Evolutionary conservation across 2,113 vertebrate genomes (phyloP).

Genomic region (Cryptomyrus ogoouensis): DNA sequence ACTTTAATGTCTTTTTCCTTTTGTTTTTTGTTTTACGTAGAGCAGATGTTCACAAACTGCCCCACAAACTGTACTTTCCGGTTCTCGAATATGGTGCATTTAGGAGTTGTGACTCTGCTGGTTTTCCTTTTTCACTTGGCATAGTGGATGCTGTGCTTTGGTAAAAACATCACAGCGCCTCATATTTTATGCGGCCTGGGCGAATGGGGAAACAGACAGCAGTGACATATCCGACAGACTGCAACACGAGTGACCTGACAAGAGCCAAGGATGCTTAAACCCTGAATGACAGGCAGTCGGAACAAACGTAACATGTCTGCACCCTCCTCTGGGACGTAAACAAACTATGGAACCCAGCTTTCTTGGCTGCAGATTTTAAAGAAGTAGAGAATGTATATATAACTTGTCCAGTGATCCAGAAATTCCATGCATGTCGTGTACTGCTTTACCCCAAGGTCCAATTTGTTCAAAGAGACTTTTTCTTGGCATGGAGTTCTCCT

Average conservation of each 20-base stretch:
- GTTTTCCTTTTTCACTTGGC: constrained; percentile 28
- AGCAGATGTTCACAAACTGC: constrained; percentile 43
- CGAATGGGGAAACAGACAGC: background rate
- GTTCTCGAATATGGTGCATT: constrained; percentile 40
- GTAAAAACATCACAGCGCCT: background rate
- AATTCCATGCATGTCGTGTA: background rate
- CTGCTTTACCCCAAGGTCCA: background rate
- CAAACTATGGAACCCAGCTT: background rate
- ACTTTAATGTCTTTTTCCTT: background rate
- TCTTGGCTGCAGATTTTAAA: constrained; percentile 2
- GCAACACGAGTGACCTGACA: background rate
- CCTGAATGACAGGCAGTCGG: background rate
- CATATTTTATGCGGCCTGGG: background rate
- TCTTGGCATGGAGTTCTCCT: background rate
- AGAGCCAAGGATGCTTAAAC: background rate
- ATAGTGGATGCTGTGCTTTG: background rate
- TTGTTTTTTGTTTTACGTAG: background rate
- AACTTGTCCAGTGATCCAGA: background rate
- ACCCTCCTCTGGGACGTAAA: constrained; percentile 2
- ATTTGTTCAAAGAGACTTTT: background rate
- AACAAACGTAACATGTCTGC: constrained; percentile 20
- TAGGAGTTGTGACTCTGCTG: constrained; percentile 30
- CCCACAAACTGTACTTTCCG: constrained; percentile 36
- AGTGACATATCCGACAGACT: background rate
- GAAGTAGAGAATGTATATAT: background rate